These are phyloP conservation scores for Grantiella picta DNA, from an alignment of 2,113 vertebrate genomes.

Conservation along the genomic window DNA sequence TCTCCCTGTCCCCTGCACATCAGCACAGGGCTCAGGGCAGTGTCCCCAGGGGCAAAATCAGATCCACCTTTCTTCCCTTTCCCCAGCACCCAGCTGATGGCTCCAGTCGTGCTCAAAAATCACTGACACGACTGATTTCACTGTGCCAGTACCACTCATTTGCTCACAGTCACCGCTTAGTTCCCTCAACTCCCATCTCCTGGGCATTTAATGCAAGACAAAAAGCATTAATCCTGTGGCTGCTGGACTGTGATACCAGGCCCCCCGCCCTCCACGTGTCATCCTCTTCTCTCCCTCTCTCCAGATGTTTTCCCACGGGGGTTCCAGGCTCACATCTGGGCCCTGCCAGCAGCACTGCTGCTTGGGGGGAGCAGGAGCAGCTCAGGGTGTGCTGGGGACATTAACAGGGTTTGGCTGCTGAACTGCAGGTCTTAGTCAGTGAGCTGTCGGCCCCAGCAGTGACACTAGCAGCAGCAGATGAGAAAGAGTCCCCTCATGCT, in stretches of 20 bases:
- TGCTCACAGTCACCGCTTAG: rapidly evolving
- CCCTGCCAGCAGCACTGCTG: not conserved
- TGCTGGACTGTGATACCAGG: not conserved
- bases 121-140: not conserved
- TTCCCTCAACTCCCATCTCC: not conserved
- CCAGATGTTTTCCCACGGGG: not conserved
- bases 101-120: not conserved
- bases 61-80: not conserved
- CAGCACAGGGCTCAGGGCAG: not conserved
- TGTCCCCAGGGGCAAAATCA: not conserved
- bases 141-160: rapidly evolving
- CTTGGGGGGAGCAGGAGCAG: not conserved
- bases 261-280: rapidly evolving
- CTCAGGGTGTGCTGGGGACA: not conserved
- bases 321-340: not conserved
- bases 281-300: not conserved
- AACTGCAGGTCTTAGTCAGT: not conserved
- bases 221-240: not conserved
- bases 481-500: not conserved
- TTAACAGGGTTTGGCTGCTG: not conserved
- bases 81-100: not conserved
- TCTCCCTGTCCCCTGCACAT: not conserved
- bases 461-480: not conserved
- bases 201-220: not conserved
- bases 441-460: not conserved